These are phyloP conservation scores for Incurvaria masculella DNA, from an alignment of 2,888 invertebrate species.

Conservation along the genomic window DNA sequence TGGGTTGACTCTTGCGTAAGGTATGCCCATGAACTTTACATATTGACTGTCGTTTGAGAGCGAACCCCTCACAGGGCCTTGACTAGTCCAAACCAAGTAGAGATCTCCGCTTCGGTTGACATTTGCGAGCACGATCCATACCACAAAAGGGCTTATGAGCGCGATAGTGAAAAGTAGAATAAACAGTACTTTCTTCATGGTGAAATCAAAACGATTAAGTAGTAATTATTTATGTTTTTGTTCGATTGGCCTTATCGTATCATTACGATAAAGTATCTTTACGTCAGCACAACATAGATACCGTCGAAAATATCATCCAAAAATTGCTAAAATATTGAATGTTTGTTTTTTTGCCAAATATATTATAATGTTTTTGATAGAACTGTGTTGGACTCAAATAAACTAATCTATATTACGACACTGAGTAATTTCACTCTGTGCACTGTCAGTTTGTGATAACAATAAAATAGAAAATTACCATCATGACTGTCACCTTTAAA, in stretches of 20 bases:
- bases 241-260: too few relatives aligned
- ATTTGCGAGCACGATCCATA: too few relatives aligned
- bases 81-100: conserved; percentile 16
- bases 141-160: too few relatives aligned
- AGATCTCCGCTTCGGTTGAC: conserved; percentile 28
- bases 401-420: too few relatives aligned
- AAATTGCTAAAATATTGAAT: too few relatives aligned
- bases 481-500: too few relatives aligned
- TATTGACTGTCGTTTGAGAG: not conserved
- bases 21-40: not conserved
- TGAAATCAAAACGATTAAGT: not conserved
- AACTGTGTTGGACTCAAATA: not conserved
- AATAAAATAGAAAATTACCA: too few relatives aligned
- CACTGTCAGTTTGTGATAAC: too few relatives aligned
- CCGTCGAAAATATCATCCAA: too few relatives aligned
- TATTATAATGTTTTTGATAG: not conserved
- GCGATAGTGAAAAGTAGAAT: conserved; percentile 25
- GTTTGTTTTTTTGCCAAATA: not conserved
- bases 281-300: conserved; percentile 9
- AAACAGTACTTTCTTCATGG: conserved; percentile 14
- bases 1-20: conserved; percentile 15
- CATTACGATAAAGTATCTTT: conserved; percentile 8
- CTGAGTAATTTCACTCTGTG: too few relatives aligned
- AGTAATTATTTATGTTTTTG: not conserved
- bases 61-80: not conserved